phyloP scores from a whole-genome alignment of 2,888 invertebrate species.

The Lasioglossum figueresi region DNA sequence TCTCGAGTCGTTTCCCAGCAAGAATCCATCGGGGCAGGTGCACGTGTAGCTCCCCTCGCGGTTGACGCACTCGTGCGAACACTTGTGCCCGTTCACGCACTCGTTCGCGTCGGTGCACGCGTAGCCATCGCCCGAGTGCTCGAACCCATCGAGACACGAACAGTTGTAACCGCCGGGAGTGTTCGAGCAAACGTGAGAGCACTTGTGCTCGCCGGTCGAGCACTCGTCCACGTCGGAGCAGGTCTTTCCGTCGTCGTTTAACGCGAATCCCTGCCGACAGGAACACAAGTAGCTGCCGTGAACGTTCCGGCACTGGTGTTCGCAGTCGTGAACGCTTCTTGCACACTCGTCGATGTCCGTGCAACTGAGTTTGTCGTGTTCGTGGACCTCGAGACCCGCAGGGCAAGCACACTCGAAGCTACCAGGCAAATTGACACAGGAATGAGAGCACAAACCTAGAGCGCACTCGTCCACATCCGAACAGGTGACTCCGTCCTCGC shows the following conservation, averaged over 20 bases:
- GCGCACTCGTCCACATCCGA: slow-evolving; percentile 86
- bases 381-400: slow-evolving; percentile 76
- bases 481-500: slow-evolving; percentile 81
- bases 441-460: slow-evolving; percentile 85
- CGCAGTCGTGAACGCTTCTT: slow-evolving; percentile 75
- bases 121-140: slow-evolving; percentile 64
- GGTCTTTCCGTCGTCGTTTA: slow-evolving; percentile 82
- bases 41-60: slow-evolving; percentile 85
- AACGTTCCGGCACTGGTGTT: slow-evolving; percentile 84
- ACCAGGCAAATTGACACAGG: slow-evolving; percentile 85
- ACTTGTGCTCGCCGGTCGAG: slow-evolving; percentile 78
- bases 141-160: slow-evolving; percentile 67
- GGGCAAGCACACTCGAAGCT: slow-evolving; percentile 85
- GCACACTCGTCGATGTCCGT: slow-evolving; percentile 73
- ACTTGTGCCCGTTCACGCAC: slow-evolving; percentile 71
- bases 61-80: slow-evolving; percentile 84
- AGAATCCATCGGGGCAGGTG: slow-evolving; percentile 85
- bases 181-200: slow-evolving; percentile 76
- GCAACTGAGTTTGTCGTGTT: slow-evolving; percentile 70
- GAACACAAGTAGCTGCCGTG: slow-evolving; percentile 85
- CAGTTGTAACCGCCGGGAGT: slow-evolving; percentile 78
- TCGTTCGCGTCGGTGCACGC: slow-evolving; percentile 78
- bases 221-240: slow-evolving; percentile 81
- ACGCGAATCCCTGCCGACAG: slow-evolving; percentile 83
- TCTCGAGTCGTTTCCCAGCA: slow-evolving; percentile 64